These are phyloP conservation scores for Lasioglossum malachurum DNA, from an alignment of 2,888 invertebrate species.

Conservation along the genomic window DNA sequence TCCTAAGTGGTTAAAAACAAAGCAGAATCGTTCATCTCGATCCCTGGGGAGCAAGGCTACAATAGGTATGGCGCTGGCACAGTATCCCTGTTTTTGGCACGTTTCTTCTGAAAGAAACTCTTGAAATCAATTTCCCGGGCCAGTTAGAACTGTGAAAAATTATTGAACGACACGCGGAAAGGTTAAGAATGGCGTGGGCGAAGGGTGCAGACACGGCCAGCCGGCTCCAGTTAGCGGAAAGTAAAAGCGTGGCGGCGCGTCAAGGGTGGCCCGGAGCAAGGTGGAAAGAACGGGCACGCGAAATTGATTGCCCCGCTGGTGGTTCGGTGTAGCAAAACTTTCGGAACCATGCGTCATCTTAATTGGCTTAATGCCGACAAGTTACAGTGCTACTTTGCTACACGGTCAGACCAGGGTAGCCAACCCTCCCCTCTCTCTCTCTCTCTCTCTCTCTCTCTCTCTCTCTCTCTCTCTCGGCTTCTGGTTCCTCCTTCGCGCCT, in stretches of 20 bases:
- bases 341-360: constrained; percentile 79
- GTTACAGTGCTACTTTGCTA: constrained; percentile 67
- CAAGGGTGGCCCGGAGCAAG: constrained; percentile 11
- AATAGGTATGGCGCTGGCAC: not conserved
- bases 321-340: constrained; percentile 74
- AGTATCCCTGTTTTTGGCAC: not conserved
- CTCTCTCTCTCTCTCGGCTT: not conserved
- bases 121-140: constrained; percentile 60
- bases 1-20: not conserved
- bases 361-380: constrained; percentile 81
- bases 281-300: constrained; percentile 42
- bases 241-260: constrained; percentile 26
- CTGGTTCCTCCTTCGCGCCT: not conserved
- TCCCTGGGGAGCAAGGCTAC: not conserved
- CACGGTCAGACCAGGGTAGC: constrained; percentile 47
- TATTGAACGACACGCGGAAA: constrained; percentile 48
- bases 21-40: not conserved
- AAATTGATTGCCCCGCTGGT: constrained; percentile 74
- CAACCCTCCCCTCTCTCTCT: not conserved
- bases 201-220: constrained; percentile 19
- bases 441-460: not conserved
- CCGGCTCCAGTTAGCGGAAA: constrained; percentile 26
- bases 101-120: constrained; percentile 36
- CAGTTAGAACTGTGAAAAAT: constrained; percentile 62
- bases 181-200: constrained; percentile 20